Evolutionary conservation across 2,113 vertebrate genomes (phyloP), one percentile per base, ranked within the genome.

Genomic region (Xiphophorus maculatus): DNA sequence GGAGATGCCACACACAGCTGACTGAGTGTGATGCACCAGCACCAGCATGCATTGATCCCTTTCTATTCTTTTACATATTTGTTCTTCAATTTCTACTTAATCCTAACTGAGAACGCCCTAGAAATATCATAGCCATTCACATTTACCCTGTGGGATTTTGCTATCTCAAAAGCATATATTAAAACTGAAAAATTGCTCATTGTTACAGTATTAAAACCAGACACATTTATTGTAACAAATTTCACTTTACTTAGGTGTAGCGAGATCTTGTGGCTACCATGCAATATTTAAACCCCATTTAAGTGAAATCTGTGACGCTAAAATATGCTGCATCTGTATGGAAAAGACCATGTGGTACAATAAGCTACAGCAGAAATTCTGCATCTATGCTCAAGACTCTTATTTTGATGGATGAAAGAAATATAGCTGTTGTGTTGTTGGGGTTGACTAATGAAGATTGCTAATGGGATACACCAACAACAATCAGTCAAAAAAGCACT

Each of bases 21-120:
- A 91, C 84, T 90, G 87, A 71, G 79, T 82, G 82, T 66, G 82
- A 92, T 89, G 86, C 86, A 73, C 79, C 75, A 22, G 77, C n/a
- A 4, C 82, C 82, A 79, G 86, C 84, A 74, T 2, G 77, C 84
- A 66, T 79, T 73, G 25, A 74, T 75, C 69, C 72, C 63, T 69
- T 58, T 54, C 33, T 66, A 70, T 63, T 69, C 32, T 70, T 54
- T 72, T 72, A 69, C 78, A 69, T 64, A 80, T 90, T 84, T 75
- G 81, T 88, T 76, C 82, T 48, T 78, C 69, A 69, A 81, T 89
- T 90, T 84, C 63, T 54, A 72, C 72, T 82, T 84, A 70, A 79
- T 81, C 72, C 66, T 33, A 66, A 64, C 69, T 72, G 42, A 83
- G 67, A 87, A 85, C 81, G 84, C 88, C 82, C 77, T 69, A 29